Conservation (phyloP, 2,113 vertebrate genomes). For the Xenopus borealis region DNA sequence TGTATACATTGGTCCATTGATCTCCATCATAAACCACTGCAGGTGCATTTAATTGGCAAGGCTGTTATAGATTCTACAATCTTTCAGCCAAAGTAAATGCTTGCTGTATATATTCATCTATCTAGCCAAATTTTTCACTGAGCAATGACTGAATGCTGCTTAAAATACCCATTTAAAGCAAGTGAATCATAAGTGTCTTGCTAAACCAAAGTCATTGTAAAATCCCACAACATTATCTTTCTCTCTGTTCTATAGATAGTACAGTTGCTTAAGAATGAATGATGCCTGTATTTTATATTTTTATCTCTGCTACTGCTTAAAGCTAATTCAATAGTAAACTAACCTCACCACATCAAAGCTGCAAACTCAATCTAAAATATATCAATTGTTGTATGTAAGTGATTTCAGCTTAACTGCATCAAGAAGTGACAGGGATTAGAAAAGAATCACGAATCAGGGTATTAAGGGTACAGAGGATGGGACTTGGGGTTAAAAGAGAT, state of each 20-base stretch:
- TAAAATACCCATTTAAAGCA: too few species aligned
- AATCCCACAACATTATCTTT: background rate
- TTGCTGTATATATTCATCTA: too few species aligned
- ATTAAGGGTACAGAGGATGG: slow-evolving; percentile 7
- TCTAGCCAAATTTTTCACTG: too few species aligned
- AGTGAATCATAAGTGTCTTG: background rate
- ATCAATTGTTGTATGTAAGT: slow-evolving; percentile 1
- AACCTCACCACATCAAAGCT: slow-evolving; percentile 8
- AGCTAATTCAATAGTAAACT: slow-evolving; percentile 5
- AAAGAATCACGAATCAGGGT: slow-evolving; percentile 19
- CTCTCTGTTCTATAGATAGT: slow-evolving; percentile 5
- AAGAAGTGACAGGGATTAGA: slow-evolving; percentile 23
- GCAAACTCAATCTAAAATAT: slow-evolving; percentile 9
- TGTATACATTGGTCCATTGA: too few species aligned
- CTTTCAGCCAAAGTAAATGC: too few species aligned
- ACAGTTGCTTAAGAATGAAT: background rate
- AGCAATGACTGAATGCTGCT: too few species aligned
- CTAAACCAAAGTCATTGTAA: background rate
- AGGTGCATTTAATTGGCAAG: too few species aligned
- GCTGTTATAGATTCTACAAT: too few species aligned
- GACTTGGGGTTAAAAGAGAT: too few species aligned
- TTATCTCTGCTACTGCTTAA: background rate
- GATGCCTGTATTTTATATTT: slow-evolving; percentile 1
- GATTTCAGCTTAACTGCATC: too few species aligned
- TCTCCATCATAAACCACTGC: too few species aligned